These are phyloP conservation scores for Xiphias gladius DNA, from an alignment of 2,113 vertebrate genomes.

Conservation along the genomic window DNA sequence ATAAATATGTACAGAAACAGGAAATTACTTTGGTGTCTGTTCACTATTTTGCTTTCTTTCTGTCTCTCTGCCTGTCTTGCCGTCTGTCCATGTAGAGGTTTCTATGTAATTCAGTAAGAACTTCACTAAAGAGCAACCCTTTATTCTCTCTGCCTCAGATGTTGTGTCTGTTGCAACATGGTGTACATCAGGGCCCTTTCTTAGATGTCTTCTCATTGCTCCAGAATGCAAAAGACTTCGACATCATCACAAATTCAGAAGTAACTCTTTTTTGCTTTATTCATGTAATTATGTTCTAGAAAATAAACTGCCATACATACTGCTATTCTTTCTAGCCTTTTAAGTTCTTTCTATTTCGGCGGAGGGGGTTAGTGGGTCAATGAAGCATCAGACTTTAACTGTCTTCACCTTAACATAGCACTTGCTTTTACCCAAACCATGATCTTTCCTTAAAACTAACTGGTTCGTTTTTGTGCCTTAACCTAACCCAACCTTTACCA, in stretches of 20 bases:
- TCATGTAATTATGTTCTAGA: neutral
- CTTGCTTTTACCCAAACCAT: no score
- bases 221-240: constrained; percentile 11
- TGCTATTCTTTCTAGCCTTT: neutral
- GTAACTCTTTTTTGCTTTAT: neutral
- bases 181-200: constrained; percentile 18
- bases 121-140: constrained; percentile 8
- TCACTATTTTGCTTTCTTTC: neutral
- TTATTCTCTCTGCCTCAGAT: constrained; percentile 10
- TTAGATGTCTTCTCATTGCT: constrained; percentile 13
- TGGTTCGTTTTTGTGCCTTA: no score
- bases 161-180: constrained; percentile 34
- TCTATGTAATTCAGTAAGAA: constrained; percentile 4
- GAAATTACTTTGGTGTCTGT: neutral
- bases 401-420: no score
- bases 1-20: neutral
- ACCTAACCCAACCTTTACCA: no score
- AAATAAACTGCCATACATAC: neutral
- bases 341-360: no score
- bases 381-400: no score
- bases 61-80: neutral
- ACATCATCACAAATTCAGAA: neutral
- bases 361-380: no score
- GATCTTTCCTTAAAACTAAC: no score
- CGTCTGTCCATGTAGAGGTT: neutral